phyloP scores from a whole-genome alignment of 2,797 vertebrate species.

The Sarcoramphus papa region DNA sequence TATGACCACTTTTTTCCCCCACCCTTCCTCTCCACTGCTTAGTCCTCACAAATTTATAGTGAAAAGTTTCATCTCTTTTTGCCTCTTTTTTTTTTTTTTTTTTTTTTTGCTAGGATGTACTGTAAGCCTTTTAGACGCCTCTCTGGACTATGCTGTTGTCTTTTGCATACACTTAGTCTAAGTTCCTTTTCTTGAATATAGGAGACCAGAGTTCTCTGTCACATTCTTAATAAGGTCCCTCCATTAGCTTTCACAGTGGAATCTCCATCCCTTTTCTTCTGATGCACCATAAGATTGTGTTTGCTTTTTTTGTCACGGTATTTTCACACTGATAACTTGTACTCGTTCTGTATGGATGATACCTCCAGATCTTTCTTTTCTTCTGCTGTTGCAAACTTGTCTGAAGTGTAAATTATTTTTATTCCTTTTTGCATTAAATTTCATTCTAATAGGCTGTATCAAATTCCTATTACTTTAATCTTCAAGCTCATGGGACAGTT shows the following conservation, averaged over 20 bases:
- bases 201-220: background rate
- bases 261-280: background rate
- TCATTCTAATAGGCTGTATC: background rate
- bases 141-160: background rate
- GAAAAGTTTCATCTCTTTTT: background rate
- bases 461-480: background rate
- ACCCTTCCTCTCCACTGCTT: background rate
- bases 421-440: background rate
- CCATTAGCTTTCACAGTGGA: background rate
- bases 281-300: background rate
- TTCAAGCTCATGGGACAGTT: background rate
- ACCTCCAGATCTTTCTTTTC: background rate
- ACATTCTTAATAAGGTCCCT: background rate
- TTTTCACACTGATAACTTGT: background rate
- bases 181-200: background rate
- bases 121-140: background rate
- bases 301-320: background rate
- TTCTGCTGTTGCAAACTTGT: background rate
- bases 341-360: background rate
- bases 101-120: background rate
- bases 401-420: background rate
- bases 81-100: no score
- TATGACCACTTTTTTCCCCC: background rate
- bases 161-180: background rate
- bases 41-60: background rate